Conservation (phyloP, 2,888 invertebrate genomes). For the Chesias legatella region DNA sequence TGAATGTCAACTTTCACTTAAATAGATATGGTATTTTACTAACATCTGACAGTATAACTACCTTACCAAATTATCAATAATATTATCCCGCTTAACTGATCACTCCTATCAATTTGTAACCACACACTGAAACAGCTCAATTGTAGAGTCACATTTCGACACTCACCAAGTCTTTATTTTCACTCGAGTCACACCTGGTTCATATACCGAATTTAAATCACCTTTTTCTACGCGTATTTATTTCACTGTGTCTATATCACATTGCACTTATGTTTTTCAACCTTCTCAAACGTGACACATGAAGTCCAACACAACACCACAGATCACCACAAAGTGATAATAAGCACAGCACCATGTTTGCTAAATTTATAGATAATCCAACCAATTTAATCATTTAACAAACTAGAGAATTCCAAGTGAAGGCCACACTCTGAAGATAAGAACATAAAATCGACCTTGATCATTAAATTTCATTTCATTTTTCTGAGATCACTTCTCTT, state of each 20-base stretch:
- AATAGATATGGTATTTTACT: slow-evolving; percentile 40
- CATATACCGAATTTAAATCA: background rate
- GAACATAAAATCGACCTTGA: too few relatives aligned
- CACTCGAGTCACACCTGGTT: background rate
- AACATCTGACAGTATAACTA: slow-evolving; percentile 16
- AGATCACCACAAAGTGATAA: slow-evolving; percentile 1
- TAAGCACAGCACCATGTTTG: too few relatives aligned
- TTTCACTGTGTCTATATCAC: too few relatives aligned
- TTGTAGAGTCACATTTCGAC: background rate
- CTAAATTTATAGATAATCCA: too few relatives aligned
- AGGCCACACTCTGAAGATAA: too few relatives aligned
- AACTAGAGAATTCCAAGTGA: too few relatives aligned
- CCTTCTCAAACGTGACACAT: slow-evolving; percentile 18
- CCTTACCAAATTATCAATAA: background rate
- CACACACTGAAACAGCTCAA: too few relatives aligned
- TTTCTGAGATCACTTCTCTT: too few relatives aligned
- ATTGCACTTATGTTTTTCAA: slow-evolving; percentile 4
- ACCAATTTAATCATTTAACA: too few relatives aligned
- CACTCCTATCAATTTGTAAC: background rate
- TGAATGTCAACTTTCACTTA: slow-evolving; percentile 29
- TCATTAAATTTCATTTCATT: too few relatives aligned
- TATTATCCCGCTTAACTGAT: slow-evolving; percentile 1
- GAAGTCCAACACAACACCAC: slow-evolving; percentile 11
- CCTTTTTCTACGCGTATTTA: slow-evolving; percentile 2
- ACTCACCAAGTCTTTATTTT: background rate